phyloP scores from a whole-genome alignment of 1,140 invertebrate genomes.

The Carposina sasakii region DNA sequence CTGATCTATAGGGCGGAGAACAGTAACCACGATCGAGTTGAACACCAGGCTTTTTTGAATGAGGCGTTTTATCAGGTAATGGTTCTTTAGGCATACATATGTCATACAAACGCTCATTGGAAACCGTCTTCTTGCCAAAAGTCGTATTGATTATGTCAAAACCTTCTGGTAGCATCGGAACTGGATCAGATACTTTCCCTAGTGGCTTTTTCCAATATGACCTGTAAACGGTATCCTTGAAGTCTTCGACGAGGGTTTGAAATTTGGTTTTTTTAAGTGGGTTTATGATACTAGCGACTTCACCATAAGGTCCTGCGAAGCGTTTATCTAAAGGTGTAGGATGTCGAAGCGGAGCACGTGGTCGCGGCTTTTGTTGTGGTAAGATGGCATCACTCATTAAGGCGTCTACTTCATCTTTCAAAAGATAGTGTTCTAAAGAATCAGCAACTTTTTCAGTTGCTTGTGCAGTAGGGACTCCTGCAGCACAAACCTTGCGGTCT shows the following conservation, averaged over 20 bases:
- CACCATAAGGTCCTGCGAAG: slow-evolving; percentile 13
- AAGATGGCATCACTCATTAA: slow-evolving; percentile 46
- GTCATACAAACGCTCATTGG: slow-evolving; percentile 28
- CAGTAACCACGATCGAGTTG: slow-evolving; percentile 43
- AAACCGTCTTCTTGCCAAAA: slow-evolving; percentile 40
- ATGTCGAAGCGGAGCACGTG: slow-evolving; percentile 28
- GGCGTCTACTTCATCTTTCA: slow-evolving; percentile 50
- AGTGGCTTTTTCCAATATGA: slow-evolving; percentile 57
- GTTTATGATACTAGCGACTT: slow-evolving; percentile 25
- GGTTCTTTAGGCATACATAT: slow-evolving; percentile 31
- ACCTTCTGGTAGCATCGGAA: slow-evolving; percentile 45
- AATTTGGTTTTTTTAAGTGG: slow-evolving; percentile 46
- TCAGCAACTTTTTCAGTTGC: slow-evolving; percentile 21
- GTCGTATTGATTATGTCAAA: slow-evolving; percentile 39
- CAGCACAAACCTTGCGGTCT: slow-evolving; percentile 24
- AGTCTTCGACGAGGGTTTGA: slow-evolving; percentile 47
- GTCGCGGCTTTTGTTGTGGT: slow-evolving; percentile 21
- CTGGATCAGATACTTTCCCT: slow-evolving; percentile 47
- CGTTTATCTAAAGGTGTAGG: slow-evolving; percentile 15
- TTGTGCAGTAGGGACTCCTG: slow-evolving; percentile 33
- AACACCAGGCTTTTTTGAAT: slow-evolving; percentile 45
- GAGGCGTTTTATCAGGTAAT: slow-evolving; percentile 35
- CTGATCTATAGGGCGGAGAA: slow-evolving; percentile 17
- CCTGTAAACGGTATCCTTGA: slow-evolving; percentile 52
- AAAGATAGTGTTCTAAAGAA: slow-evolving; percentile 33